Evolutionary conservation across 2,888 invertebrate species (phyloP), one percentile per base, ranked within the genome.

Genomic region (Caenorhabditis afra): DNA sequence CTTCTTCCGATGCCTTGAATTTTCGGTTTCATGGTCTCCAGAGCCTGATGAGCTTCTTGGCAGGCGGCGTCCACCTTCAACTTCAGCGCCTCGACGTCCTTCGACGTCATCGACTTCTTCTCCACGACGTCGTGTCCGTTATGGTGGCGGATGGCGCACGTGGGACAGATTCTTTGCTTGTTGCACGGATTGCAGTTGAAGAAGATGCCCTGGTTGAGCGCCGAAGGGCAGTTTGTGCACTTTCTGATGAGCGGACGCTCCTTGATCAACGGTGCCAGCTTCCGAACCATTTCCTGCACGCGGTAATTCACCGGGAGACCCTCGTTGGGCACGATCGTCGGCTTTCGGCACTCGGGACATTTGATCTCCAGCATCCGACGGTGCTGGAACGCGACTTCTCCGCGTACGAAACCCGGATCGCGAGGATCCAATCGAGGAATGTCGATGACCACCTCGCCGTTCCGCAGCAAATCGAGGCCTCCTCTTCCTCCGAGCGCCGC

Each of bases 331-430:
- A 84, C 81, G 18, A 49, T 16, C 5, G 84, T 84, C 5, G 57
- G 57, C n/a, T 75, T 68, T 49, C 84, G 35, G 66, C 84, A 84
- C 52, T 84, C 84, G 18, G 84, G 84, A 61, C 84, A 84, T 41
- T 71, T 68, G 57, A 84, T 82, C 10, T 70, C 57, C 0, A 64
- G 71, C 12, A 64, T 14, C 10, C 45, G 20, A 16, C 23, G 14
- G 14, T 39, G 53, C n/a, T 29, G 52, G 16, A 61, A 59, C 7
- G 59, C 61, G 10, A 71, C n/a, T 7, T 47, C 8, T 18, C 67
- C 78, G 11, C 78, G 66, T 8, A 73, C 20, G 0, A 41, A 14
- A 16, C 37, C 47, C 1, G 29, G 49, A 16, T 52, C 61, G 5
- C 74, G 65, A 3, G 18, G 57, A 45, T 65, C 74, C 41, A 71